Evolutionary conservation across 1,140 invertebrate species (phyloP).

Genomic region (Chironomus striatipennis): DNA sequence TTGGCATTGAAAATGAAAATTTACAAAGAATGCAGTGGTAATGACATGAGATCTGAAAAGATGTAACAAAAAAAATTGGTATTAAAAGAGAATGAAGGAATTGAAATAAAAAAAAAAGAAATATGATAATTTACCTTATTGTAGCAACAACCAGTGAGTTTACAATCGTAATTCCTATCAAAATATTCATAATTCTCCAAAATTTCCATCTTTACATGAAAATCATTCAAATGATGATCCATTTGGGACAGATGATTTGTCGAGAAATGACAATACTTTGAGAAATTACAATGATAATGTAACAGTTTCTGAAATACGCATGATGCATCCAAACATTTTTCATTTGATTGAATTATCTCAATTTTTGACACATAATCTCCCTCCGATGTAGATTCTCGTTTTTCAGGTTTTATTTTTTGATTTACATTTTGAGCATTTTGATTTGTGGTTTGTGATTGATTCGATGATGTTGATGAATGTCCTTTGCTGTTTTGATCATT

Average conservation of each 20-base stretch:
- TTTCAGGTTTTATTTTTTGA: background rate
- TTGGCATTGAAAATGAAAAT: background rate
- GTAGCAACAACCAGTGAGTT: slow-evolving; percentile 53
- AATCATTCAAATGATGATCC: slow-evolving; percentile 66
- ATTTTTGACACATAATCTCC: slow-evolving; percentile 25
- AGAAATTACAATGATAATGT: slow-evolving; percentile 66
- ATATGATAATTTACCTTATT: slow-evolving; percentile 21
- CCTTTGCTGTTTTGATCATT: slow-evolving; percentile 12
- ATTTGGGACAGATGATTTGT: slow-evolving; percentile 59
- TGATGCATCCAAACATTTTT: slow-evolving; percentile 41
- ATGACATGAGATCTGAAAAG: slow-evolving; percentile 43
- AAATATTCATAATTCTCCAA: slow-evolving; percentile 74
- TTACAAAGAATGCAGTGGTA: slow-evolving; percentile 57
- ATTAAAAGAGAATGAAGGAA: background rate
- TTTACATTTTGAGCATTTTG: background rate
- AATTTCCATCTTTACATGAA: slow-evolving; percentile 74
- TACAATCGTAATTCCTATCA: slow-evolving; percentile 68
- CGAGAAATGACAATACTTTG: slow-evolving; percentile 45
- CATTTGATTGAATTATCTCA: slow-evolving; percentile 37
- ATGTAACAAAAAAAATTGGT: background rate
- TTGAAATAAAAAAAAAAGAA: no score
- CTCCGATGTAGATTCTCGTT: background rate
- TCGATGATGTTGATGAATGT: slow-evolving; percentile 43
- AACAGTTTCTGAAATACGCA: slow-evolving; percentile 48
- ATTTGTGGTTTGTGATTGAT: background rate